phyloP scores from a whole-genome alignment of 2,113 vertebrate genomes.

The Tricholaema leucomelas region DNA sequence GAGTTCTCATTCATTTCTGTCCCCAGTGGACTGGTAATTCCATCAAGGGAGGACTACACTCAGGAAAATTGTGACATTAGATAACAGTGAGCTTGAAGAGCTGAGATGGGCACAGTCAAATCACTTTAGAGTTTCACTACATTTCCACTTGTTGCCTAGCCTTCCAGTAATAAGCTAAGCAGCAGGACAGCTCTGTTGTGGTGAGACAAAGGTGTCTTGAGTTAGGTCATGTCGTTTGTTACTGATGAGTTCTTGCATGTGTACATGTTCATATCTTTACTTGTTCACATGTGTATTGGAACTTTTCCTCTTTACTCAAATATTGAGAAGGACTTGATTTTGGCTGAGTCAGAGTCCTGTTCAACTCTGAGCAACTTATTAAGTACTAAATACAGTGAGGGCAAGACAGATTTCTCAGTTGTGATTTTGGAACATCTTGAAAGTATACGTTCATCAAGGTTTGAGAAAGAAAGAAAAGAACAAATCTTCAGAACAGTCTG shows the following conservation, averaged over 20 bases:
- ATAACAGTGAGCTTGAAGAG: background rate
- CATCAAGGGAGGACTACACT: background rate
- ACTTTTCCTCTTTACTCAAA: background rate
- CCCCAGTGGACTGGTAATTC: background rate
- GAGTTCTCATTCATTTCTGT: background rate
- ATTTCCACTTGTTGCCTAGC: background rate
- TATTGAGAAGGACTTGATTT: background rate
- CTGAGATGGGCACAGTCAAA: background rate
- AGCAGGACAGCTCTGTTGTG: background rate
- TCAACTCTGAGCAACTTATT: background rate
- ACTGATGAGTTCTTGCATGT: background rate
- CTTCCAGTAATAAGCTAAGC: background rate
- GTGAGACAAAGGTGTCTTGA: background rate
- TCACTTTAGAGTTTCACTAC: background rate
- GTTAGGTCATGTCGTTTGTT: background rate
- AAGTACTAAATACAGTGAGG: background rate
- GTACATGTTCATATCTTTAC: background rate
- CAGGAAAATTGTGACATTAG: background rate
- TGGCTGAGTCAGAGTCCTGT: background rate
- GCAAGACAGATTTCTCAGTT: background rate
- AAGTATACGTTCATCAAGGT: background rate
- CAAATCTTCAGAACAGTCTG: background rate
- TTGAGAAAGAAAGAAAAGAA: background rate
- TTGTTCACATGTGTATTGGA: background rate
- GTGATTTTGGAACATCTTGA: background rate